Base-by-base conservation (phyloP, 2,113 vertebrate genomes). In the Epinephelus lanceolatus region DNA sequence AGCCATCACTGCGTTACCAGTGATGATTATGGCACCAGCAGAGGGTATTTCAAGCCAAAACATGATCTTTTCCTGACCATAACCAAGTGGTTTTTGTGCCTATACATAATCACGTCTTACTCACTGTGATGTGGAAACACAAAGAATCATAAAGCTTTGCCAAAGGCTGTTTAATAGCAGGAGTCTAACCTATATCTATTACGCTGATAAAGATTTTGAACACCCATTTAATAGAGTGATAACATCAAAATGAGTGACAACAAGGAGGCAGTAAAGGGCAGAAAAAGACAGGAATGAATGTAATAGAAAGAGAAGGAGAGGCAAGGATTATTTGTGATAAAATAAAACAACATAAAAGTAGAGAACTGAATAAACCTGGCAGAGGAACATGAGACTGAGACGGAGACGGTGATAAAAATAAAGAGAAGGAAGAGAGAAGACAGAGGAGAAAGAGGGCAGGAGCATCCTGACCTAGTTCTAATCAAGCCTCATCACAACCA, bases 401-500 rank as follows among this genome's bases (percentile, higher is more conserved):
- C 56, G 66, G 65, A 53, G 84, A 88, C 47, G 55, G 53, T 4
- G 12, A 8, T 5, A 60, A 68, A 81, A 75, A 67, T n/a, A 13
- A 45, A 76, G n/a, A 30, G 23, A 25, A 56, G 14, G n/a, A 61
- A 62, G 55, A 53, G 13, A 25, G 2, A 59, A 51, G 63, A 40
- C 53, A 40, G 51, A 67, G 57, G 75, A 55, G 63, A 40, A 57
- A 49, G 52, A 67, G 57, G 77, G 53, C 42, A 56, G 66, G 62
- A 90, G 78, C 61, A 37, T 84, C 71, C 62, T 90, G 84, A 90
- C 91, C 88, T 71, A 89, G 61, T 88, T 91, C 81, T n/a, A 86
- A 76, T 86, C 74, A 75, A 55, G 33, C 33, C 59, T 21, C 61
- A 27, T 78, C 80, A 78, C 80, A 85, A 85, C 78, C 84, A 75